These are phyloP conservation scores for Orchesella flavescens DNA, from an alignment of 2,888 invertebrate genomes.

Conservation along the genomic window DNA sequence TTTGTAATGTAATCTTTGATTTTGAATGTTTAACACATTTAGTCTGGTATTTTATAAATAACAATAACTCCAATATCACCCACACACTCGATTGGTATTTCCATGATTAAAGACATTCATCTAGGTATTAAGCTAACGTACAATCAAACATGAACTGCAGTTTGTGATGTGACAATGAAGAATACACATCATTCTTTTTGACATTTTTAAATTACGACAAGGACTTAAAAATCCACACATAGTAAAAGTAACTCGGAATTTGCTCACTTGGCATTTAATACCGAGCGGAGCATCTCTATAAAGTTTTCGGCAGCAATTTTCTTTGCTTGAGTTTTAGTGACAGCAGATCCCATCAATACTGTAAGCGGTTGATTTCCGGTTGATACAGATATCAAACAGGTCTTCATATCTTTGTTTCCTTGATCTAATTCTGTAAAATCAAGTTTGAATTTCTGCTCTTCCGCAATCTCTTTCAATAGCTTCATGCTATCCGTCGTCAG, in stretches of 20 bases:
- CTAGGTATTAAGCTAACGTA: no score
- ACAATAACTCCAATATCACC: no score
- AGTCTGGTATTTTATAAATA: no score
- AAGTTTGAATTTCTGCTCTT: slow-evolving; percentile 68
- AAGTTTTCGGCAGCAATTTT: slow-evolving; percentile 63
- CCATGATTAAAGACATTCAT: no score
- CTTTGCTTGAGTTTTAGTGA: slow-evolving; percentile 62
- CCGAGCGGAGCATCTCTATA: slow-evolving; percentile 35
- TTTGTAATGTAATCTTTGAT: no score
- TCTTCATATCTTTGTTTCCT: slow-evolving; percentile 45
- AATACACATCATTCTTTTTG: no score
- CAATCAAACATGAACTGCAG: no score
- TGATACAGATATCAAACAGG: slow-evolving; percentile 54
- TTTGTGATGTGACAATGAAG: no score
- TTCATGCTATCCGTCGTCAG: slow-evolving; percentile 42
- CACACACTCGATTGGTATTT: no score
- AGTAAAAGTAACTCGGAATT: not conserved
- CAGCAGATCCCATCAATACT: slow-evolving; percentile 66
- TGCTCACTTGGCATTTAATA: slow-evolving; percentile 29
- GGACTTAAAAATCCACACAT: not conserved
- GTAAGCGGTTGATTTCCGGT: slow-evolving; percentile 63
- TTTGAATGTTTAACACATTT: no score
- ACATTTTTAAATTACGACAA: no score
- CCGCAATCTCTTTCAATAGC: slow-evolving; percentile 63
- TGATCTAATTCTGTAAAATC: slow-evolving; percentile 68